Evolutionary conservation across 2,113 vertebrate species (phyloP).

Genomic region (Benitochromis conjunctus): DNA sequence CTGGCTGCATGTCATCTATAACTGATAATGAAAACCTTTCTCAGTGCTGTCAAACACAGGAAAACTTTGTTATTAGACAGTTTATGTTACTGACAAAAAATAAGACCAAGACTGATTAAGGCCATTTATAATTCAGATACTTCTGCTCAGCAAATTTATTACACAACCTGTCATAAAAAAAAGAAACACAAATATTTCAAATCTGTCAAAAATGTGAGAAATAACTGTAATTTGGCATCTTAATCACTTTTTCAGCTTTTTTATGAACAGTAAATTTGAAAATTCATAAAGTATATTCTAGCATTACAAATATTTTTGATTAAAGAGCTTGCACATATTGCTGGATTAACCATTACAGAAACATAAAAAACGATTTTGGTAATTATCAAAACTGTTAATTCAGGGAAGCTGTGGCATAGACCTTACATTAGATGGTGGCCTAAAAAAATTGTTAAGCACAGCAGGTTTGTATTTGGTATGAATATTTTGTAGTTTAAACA

Average conservation of each 20-base stretch:
- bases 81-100: background rate
- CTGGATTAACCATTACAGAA: background rate
- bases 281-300: background rate
- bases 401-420: background rate
- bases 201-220: background rate
- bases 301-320: background rate
- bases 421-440: background rate
- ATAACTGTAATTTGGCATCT: background rate
- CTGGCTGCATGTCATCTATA: background rate
- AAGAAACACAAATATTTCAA: background rate
- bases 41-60: background rate
- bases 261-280: background rate
- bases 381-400: background rate
- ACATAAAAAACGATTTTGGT: rapidly evolving
- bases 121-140: background rate
- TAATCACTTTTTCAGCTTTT: background rate
- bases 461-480: background rate
- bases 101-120: background rate
- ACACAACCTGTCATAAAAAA: background rate
- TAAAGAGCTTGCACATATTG: background rate
- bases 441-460: background rate
- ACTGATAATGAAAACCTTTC: background rate
- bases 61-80: background rate
- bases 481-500: background rate
- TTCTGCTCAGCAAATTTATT: background rate